A percentile compares a stretch with the other conserved stretches of the same genome.
Conservation (phyloP, 1,140 invertebrate genomes). For the Onthophagus taurus region DNA sequence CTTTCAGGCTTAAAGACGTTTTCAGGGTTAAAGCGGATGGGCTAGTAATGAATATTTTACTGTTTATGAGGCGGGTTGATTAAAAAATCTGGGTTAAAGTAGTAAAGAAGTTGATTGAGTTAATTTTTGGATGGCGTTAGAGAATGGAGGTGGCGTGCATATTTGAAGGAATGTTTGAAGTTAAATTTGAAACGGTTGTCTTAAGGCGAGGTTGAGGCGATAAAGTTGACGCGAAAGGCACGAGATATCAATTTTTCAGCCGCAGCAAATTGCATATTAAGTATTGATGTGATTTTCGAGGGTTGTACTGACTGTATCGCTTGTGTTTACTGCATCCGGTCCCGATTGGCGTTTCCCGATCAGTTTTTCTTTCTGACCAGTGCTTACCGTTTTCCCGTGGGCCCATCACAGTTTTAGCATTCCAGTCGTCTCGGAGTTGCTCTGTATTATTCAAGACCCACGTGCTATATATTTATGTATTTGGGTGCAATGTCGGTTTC, state of each 20-base stretch:
- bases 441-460: conserved; percentile 25
- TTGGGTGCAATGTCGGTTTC: conserved; percentile 17
- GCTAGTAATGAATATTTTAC: too few relatives aligned
- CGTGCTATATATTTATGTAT: conserved; percentile 25
- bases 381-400: conserved; percentile 16
- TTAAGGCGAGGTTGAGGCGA: too few relatives aligned
- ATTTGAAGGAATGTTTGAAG: too few relatives aligned
- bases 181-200: too few relatives aligned
- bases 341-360: conserved; percentile 17
- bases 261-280: conserved; percentile 12
- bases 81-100: too few relatives aligned
- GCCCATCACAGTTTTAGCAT: conserved; percentile 22
- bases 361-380: conserved; percentile 12
- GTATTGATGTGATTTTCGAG: conserved; percentile 21
- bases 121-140: too few relatives aligned
- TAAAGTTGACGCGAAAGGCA: too few relatives aligned
- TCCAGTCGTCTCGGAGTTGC: conserved; percentile 19
- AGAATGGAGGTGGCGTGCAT: too few relatives aligned
- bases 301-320: conserved; percentile 5
- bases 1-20: too few relatives aligned
- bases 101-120: too few relatives aligned
- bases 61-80: too few relatives aligned
- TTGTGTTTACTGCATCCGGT: conserved; percentile 13
- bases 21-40: too few relatives aligned
- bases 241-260: conserved; percentile 5